These are phyloP conservation scores for Galaxias olidus DNA, from an alignment of 2,797 vertebrate species.

Conservation along the genomic window DNA sequence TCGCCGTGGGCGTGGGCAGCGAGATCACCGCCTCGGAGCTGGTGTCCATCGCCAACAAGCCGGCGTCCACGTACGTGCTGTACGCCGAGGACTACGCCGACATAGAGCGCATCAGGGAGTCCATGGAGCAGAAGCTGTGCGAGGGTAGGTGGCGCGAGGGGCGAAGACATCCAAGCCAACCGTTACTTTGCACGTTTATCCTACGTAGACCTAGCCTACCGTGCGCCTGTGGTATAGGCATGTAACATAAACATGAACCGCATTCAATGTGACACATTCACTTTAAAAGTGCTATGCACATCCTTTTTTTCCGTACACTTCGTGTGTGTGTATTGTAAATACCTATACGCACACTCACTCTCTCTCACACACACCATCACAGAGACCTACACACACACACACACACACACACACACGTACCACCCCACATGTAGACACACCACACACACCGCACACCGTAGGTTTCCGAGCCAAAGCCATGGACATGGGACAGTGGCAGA, in stretches of 20 bases:
- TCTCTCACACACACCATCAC: background rate
- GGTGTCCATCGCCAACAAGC: slow-evolving; percentile 77
- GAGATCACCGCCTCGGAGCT: slow-evolving; percentile 81
- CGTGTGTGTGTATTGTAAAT: too few relatives aligned
- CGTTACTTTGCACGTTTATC: too few relatives aligned
- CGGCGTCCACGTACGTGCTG: slow-evolving; percentile 74
- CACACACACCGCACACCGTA: background rate
- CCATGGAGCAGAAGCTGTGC: slow-evolving; percentile 82
- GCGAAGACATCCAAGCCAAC: background rate
- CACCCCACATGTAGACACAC: too few relatives aligned
- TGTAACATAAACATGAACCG: too few relatives aligned
- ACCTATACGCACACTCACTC: background rate
- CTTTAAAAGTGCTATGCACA: too few relatives aligned
- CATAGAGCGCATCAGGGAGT: slow-evolving; percentile 76
- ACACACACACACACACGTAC: background rate
- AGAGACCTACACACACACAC: background rate
- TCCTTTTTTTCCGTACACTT: too few relatives aligned
- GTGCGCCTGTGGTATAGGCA: too few relatives aligned
- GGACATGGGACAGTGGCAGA: slow-evolving; percentile 14
- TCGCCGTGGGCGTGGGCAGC: slow-evolving; percentile 80
- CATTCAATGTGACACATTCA: too few relatives aligned
- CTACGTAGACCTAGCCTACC: too few relatives aligned
- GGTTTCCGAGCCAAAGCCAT: slow-evolving; percentile 18
- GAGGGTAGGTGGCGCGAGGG: slow-evolving; percentile 66
- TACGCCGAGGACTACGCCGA: slow-evolving; percentile 80